Conservation (phyloP, 2,888 invertebrate genomes). For the Cephus nigrinus region DNA sequence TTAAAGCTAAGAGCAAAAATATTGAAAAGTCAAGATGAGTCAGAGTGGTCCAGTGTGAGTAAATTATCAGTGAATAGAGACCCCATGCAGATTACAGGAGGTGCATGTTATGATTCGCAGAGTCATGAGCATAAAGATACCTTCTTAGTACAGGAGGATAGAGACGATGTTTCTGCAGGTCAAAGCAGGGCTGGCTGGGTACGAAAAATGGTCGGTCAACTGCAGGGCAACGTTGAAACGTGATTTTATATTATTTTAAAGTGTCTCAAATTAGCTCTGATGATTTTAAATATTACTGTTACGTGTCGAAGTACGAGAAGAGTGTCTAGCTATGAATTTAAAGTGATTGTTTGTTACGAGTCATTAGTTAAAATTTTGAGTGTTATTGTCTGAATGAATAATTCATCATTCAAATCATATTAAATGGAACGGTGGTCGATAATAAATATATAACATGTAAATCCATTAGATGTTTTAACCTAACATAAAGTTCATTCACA, state of each 20-base stretch:
- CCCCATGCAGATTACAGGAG: neutral
- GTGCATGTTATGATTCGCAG: neutral
- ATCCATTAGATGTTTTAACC: neutral
- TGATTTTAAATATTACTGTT: neutral
- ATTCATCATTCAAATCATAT: slow-evolving; percentile 6
- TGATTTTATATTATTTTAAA: slow-evolving; percentile 30
- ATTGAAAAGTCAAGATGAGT: neutral
- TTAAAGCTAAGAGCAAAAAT: slow-evolving; percentile 38
- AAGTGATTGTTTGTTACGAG: neutral
- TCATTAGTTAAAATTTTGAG: slow-evolving; percentile 12
- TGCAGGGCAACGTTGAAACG: slow-evolving; percentile 57
- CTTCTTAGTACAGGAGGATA: slow-evolving; percentile 31
- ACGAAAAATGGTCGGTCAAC: slow-evolving; percentile 60
- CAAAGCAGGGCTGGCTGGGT: slow-evolving; percentile 65
- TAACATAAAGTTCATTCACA: neutral
- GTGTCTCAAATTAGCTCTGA: neutral
- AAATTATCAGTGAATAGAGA: neutral
- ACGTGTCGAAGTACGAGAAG: neutral
- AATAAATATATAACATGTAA: neutral
- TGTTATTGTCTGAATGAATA: slow-evolving; percentile 3
- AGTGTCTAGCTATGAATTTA: neutral
- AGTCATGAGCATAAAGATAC: neutral
- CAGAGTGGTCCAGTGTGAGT: neutral
- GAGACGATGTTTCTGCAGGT: slow-evolving; percentile 59
- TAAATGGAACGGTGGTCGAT: neutral